These are phyloP conservation scores for Hirundichthys speculiger DNA, from an alignment of 2,113 vertebrate genomes.

Conservation along the genomic window DNA sequence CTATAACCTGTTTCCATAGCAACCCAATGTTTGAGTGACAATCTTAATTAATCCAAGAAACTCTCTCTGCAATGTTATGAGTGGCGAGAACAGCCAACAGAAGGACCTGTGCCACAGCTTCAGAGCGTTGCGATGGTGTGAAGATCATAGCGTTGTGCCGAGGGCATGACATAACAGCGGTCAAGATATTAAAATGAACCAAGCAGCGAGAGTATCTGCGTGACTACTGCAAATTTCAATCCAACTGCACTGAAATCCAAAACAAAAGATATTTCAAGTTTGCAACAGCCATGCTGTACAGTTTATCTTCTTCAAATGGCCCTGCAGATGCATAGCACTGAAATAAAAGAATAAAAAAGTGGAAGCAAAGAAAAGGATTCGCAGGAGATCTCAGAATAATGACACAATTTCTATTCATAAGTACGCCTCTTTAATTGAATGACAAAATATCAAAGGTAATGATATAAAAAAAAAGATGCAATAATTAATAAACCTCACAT, in stretches of 20 bases:
- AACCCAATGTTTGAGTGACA: slow-evolving; percentile 45
- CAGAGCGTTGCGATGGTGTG: slow-evolving; percentile 11
- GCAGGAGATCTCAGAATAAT: not conserved
- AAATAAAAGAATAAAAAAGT: slow-evolving; percentile 10
- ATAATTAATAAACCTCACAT: slow-evolving; percentile 54
- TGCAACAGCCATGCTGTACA: too few species aligned
- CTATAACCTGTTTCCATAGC: slow-evolving; percentile 20
- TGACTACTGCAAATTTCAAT: not conserved
- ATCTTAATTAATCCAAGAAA: slow-evolving; percentile 37
- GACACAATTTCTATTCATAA: slow-evolving; percentile 32
- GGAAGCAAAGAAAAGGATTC: too few species aligned
- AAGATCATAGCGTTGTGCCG: slow-evolving; percentile 6
- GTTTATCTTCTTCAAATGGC: too few species aligned
- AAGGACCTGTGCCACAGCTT: not conserved
- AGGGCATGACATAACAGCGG: not conserved
- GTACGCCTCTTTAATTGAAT: slow-evolving; percentile 35
- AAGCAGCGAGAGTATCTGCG: not conserved
- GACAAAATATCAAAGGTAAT: slow-evolving; percentile 49
- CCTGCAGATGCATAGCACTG: not conserved
- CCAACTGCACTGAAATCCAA: not conserved
- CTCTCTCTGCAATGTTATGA: slow-evolving; percentile 14
- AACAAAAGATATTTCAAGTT: not conserved
- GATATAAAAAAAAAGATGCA: slow-evolving; percentile 15
- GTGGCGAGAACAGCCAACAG: slow-evolving; percentile 13
- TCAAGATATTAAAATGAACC: not conserved